Conservation (phyloP, 2,888 invertebrate genomes). For the Saturnia japonica region DNA sequence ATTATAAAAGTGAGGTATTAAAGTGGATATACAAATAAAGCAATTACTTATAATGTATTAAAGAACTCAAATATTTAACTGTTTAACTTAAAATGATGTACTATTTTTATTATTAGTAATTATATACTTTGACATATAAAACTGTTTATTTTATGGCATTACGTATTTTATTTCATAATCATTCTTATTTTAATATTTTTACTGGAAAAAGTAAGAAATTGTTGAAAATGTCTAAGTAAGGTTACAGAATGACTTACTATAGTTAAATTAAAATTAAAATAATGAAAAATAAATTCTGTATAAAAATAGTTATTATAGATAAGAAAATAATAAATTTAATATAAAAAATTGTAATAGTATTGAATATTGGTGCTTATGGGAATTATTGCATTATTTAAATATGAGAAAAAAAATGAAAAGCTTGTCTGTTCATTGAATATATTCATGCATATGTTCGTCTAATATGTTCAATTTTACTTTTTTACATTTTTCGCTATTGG, state of each 20-base stretch:
- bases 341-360: slow-evolving; percentile 39
- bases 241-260: background rate
- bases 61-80: background rate
- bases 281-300: background rate
- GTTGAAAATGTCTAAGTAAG: background rate
- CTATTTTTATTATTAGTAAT: no score
- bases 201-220: background rate
- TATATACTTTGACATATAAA: background rate
- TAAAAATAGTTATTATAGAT: background rate
- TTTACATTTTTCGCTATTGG: no score
- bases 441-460: no score
- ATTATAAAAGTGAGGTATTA: background rate
- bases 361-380: slow-evolving; percentile 67
- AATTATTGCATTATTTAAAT: slow-evolving; percentile 45
- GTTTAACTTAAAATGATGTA: no score
- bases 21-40: background rate
- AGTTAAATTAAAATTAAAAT: slow-evolving; percentile 5
- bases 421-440: background rate
- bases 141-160: background rate
- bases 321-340: background rate
- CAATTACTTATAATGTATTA: background rate
- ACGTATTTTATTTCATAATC: background rate
- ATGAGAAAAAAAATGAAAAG: background rate
- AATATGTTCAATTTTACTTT: no score
- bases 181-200: background rate